Conservation (phyloP, 2,113 vertebrate species). For the Maccullochella peelii region DNA sequence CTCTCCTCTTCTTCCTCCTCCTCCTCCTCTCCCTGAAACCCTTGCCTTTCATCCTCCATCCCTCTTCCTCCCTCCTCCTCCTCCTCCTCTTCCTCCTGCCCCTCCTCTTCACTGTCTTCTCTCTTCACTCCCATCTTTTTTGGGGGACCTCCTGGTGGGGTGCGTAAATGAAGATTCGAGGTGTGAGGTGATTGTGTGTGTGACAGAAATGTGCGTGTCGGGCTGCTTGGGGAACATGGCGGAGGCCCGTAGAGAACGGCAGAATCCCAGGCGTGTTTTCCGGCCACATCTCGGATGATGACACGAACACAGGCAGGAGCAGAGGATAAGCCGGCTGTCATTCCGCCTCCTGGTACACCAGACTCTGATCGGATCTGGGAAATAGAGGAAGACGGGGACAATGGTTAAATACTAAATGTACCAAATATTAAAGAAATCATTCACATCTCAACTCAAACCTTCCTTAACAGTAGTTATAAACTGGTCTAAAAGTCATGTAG, state of each 20-base stretch:
- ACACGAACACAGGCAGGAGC: conserved; percentile 94
- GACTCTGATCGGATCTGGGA: conserved; percentile 94
- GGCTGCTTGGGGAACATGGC: conserved; percentile 71
- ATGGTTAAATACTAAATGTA: background rate
- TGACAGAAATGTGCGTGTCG: conserved; percentile 49
- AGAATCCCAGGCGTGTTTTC: conserved; percentile 98
- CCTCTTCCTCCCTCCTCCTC: conserved; percentile 79
- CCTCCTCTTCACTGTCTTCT: conserved; percentile 58
- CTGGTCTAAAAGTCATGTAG: background rate
- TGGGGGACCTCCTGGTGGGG: conserved; percentile 45
- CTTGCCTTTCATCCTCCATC: conserved; percentile 75
- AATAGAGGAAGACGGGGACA: conserved; percentile 65
- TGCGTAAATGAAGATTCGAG: conserved; percentile 48
- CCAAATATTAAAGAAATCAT: conserved; percentile 3
- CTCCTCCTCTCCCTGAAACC: conserved; percentile 45
- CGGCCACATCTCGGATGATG: conserved; percentile 95
- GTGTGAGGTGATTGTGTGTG: conserved; percentile 56
- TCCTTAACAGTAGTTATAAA: background rate
- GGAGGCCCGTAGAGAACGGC: conserved; percentile 95
- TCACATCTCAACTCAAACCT: background rate
- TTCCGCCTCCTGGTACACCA: conserved; percentile 92
- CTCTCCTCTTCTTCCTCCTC: conserved; percentile 57
- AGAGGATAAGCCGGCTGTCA: conserved; percentile 93
- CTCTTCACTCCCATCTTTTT: conserved; percentile 53
- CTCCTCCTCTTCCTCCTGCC: conserved; percentile 52